Evolutionary conservation across 2,113 vertebrate genomes (phyloP), one percentile per base, ranked within the genome.

Genomic region (Python bivittatus): DNA sequence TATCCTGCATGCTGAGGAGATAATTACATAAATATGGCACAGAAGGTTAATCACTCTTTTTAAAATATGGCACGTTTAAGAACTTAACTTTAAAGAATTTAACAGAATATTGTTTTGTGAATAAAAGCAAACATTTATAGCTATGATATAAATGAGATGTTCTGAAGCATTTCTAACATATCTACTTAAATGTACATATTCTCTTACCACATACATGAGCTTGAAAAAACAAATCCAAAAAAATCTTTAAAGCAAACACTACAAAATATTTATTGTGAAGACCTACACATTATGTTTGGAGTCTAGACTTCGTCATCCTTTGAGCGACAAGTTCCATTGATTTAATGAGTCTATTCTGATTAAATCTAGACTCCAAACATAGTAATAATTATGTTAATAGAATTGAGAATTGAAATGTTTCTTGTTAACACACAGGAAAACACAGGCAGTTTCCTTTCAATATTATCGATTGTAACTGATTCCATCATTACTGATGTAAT

Each of bases 101-200:
- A 17, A 60, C 29, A 53, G 4, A 33, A 89, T 56, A 7, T 38
- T 54, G 12, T 72, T 84, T 53, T 52, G 44, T 53, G 52, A 33
- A 64, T 64, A 89, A 89, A 61, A 52, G 12, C 13, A 11, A 38
- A 38, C 0, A 90, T n/a, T 22, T 79, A 42, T 13, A 42, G 25
- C 17, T 23, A 72, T 25, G 85, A 57, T 8, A 20, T 20, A 88
- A 42, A 6, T 88, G 57, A 15, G 23, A 72, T 44, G 3, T 84
- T 86, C 27, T 33, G n/a, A 79, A 91, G 61, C 7, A 22, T 88
- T 90, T 90, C 33, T 6, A 56, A 44, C 38, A 87, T 92, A 91
- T 91, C 60, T 61, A n/a, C 2, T 79, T 79, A 79, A 64, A 79
- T 79, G n/a, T 6, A 79, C 68, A 79, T 33, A 22, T 22, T 79